Evolutionary conservation across 2,888 invertebrate genomes (phyloP).

Genomic region (Dasysyrphus tricinctus): DNA sequence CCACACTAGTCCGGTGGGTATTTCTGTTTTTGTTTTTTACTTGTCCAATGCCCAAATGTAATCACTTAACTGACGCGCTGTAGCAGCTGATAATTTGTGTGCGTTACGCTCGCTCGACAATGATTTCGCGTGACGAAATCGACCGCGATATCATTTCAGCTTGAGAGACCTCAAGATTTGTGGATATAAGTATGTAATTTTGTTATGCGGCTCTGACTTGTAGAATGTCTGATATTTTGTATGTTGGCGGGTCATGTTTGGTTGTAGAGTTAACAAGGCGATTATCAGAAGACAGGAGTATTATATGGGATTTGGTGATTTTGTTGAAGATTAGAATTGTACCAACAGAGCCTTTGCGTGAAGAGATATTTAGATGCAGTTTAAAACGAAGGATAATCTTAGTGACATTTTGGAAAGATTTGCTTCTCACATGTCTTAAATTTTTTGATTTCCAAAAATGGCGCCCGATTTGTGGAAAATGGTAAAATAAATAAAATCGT

Average conservation of each 20-base stretch:
- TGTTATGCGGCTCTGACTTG: slow-evolving; percentile 16
- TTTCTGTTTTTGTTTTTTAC: slow-evolving; percentile 28
- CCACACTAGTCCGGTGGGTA: slow-evolving; percentile 57
- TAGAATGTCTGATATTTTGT: neutral
- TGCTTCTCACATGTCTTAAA: too few species aligned
- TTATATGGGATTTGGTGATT: slow-evolving; percentile 28
- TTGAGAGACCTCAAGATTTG: slow-evolving; percentile 49
- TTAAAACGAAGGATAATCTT: too few species aligned
- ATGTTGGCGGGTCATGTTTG: slow-evolving; percentile 45
- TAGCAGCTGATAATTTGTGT: slow-evolving; percentile 74
- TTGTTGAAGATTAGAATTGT: neutral
- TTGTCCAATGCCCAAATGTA: slow-evolving; percentile 64
- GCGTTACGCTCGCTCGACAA: slow-evolving; percentile 74
- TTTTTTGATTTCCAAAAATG: too few species aligned
- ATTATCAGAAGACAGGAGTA: slow-evolving; percentile 48
- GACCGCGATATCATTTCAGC: slow-evolving; percentile 68
- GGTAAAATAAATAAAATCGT: too few species aligned
- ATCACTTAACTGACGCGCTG: slow-evolving; percentile 72
- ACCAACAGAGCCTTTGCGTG: neutral
- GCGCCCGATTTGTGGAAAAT: too few species aligned
- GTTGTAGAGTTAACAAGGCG: slow-evolving; percentile 62
- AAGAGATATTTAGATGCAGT: neutral
- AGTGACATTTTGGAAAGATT: too few species aligned
- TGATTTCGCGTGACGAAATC: slow-evolving; percentile 74
- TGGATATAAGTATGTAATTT: slow-evolving; percentile 30